Conservation (phyloP, 2,888 invertebrate species). For the Mimachlamys varia region DNA sequence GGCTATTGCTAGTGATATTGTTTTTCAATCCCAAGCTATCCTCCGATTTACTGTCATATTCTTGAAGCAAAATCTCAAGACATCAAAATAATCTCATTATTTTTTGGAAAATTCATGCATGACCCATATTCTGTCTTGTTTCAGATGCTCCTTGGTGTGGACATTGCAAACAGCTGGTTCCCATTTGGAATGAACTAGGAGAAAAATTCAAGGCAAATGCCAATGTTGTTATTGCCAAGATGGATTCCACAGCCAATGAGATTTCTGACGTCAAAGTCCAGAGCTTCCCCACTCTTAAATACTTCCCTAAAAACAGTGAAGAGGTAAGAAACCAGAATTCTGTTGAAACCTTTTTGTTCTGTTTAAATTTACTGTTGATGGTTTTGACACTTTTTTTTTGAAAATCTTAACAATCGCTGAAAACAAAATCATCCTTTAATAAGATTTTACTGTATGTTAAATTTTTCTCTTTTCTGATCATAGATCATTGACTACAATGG, state of each 20-base stretch:
- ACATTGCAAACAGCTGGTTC: conserved; percentile 98
- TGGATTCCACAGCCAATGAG: conserved; percentile 99
- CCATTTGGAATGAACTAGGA: conserved; percentile 97
- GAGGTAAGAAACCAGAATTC: conserved; percentile 83
- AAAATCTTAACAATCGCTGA: too few species aligned
- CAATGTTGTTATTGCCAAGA: conserved; percentile 96
- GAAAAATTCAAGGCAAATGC: conserved; percentile 93
- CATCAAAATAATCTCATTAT: too few species aligned
- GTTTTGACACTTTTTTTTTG: too few species aligned
- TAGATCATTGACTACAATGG: conserved; percentile 94
- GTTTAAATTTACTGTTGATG: too few species aligned
- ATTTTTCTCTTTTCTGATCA: conserved; percentile 20
- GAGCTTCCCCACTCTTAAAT: conserved; percentile 86
- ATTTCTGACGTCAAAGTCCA: conserved; percentile 96
- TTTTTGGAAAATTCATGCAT: neutral
- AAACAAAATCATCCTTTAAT: neutral
- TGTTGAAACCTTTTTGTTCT: too few species aligned
- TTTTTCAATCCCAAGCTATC: too few species aligned
- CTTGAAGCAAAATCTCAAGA: too few species aligned
- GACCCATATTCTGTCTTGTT: neutral
- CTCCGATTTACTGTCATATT: too few species aligned
- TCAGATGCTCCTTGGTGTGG: conserved; percentile 96
- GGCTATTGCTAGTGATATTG: too few species aligned
- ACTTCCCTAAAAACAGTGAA: conserved; percentile 96
- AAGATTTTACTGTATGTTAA: neutral